Percentiles rank a stretch among this genome's conserved stretches.
phyloP scores from a whole-genome alignment of 1,140 invertebrate species.

The Ips nitidus region DNA sequence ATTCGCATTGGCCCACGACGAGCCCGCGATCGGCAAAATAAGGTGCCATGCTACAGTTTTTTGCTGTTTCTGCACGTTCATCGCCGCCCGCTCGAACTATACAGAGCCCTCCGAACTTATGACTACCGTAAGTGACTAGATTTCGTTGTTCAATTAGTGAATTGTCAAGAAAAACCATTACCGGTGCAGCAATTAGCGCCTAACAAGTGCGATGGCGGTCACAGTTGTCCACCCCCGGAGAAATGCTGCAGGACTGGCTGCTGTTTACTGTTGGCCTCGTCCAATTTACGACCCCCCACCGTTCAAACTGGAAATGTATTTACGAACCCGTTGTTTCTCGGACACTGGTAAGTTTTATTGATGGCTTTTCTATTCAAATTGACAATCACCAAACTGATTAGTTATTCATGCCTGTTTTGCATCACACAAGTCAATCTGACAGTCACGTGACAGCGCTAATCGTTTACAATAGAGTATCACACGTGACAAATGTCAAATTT shows the following conservation, averaged over 20 bases:
- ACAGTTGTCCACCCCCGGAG: slow-evolving; percentile 66
- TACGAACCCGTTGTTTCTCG: slow-evolving; percentile 55
- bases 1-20: slow-evolving; percentile 38
- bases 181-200: slow-evolving; percentile 28
- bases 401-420: no score
- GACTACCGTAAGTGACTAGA: slow-evolving; percentile 43
- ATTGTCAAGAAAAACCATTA: background rate
- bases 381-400: no score
- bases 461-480: no score
- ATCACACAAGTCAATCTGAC: no score
- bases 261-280: slow-evolving; percentile 61
- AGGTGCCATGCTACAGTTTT: slow-evolving; percentile 47
- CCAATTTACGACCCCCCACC: slow-evolving; percentile 55
- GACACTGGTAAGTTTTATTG: slow-evolving; percentile 53
- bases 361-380: background rate
- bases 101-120: slow-evolving; percentile 44
- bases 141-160: background rate
- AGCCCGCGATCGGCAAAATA: slow-evolving; percentile 40
- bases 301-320: slow-evolving; percentile 54
- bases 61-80: slow-evolving; percentile 35
- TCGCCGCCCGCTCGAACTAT: slow-evolving; percentile 35
- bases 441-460: no score
- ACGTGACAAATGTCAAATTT: no score
- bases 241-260: slow-evolving; percentile 73
- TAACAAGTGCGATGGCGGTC: slow-evolving; percentile 58